Percentiles rank a stretch among this genome's conserved stretches.
Conservation (phyloP, 2,113 vertebrate genomes). For the Catharus minimus region DNA sequence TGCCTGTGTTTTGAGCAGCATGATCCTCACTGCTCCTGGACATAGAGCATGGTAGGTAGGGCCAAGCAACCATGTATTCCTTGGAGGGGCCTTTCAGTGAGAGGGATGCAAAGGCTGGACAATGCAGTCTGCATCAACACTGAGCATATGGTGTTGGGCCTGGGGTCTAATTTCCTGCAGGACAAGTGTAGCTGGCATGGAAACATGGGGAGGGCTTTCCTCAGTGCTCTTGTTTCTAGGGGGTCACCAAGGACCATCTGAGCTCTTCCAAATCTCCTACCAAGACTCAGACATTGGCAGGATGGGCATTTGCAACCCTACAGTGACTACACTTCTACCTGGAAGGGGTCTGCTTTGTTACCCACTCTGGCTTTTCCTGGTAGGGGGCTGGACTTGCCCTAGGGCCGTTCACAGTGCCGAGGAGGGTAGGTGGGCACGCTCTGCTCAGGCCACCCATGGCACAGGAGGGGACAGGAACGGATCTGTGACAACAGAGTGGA, state of each 20-base stretch:
- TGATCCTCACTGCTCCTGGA: not conserved
- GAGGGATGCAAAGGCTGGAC: not conserved
- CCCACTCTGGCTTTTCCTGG: not conserved
- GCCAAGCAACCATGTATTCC: not conserved
- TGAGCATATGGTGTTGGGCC: rapidly evolving
- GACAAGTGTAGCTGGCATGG: not conserved
- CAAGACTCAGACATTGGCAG: not conserved
- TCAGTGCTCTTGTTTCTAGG: not conserved
- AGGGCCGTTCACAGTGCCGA: rapidly evolving
- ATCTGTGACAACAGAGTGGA: not conserved
- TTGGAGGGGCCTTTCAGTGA: not conserved
- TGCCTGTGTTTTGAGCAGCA: not conserved
- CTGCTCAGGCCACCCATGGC: not conserved
- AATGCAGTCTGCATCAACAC: not conserved
- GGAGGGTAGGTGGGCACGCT: rapidly evolving
- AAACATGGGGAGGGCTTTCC: not conserved
- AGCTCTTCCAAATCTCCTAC: not conserved
- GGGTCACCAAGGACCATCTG: not conserved
- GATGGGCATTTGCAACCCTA: rapidly evolving
- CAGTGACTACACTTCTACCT: no score
- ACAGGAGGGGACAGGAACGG: rapidly evolving
- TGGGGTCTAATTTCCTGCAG: not conserved
- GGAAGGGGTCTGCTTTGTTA: not conserved
- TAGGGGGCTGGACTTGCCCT: not conserved
- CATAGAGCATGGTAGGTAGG: not conserved